phyloP scores from a whole-genome alignment of 2,113 vertebrate genomes.

The Ceyx melanurus region DNA sequence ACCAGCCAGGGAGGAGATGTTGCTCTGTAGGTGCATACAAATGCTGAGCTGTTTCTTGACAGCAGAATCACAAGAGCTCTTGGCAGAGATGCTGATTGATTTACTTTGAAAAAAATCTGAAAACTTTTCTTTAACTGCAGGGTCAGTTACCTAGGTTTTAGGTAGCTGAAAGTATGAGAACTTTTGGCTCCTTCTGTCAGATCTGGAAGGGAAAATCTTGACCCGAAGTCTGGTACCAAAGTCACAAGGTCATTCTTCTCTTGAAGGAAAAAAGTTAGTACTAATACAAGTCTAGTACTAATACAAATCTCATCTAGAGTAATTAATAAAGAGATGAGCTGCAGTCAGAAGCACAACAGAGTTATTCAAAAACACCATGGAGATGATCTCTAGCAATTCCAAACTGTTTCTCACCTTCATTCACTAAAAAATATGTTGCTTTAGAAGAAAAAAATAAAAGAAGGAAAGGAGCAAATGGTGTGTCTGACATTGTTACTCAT shows the following conservation, averaged over 20 bases:
- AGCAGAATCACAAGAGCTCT: background rate
- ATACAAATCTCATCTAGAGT: background rate
- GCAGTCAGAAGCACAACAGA: background rate
- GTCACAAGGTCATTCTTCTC: background rate
- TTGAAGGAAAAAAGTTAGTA: background rate
- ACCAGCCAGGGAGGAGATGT: background rate
- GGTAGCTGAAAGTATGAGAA: background rate
- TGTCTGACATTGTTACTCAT: background rate
- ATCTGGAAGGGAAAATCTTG: background rate
- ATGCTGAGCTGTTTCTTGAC: background rate
- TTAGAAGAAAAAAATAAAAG: background rate
- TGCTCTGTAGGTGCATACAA: background rate
- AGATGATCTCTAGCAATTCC: background rate
- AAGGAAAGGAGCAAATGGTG: background rate
- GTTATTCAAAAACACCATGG: background rate
- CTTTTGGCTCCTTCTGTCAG: background rate
- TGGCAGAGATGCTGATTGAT: background rate
- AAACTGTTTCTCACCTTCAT: background rate
- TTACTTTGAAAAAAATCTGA: background rate
- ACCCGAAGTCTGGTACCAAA: background rate
- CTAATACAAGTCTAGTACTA: background rate
- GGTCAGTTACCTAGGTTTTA: background rate
- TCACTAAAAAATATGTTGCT: background rate
- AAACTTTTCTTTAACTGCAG: background rate
- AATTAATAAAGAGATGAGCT: background rate